Base-by-base conservation (phyloP, 2,888 invertebrate species). In the Crioceris asparagi region DNA sequence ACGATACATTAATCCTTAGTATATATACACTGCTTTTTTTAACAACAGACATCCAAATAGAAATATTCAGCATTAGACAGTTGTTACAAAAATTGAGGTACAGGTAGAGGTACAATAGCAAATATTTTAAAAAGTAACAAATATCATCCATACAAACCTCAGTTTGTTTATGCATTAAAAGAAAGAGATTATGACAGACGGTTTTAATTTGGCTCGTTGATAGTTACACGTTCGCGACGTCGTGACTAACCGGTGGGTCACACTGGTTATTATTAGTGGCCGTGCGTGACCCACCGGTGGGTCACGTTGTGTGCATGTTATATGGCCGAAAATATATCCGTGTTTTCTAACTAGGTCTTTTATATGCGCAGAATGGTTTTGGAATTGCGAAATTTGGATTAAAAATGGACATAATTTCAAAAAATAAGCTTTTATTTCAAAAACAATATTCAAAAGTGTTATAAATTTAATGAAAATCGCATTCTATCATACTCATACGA, bases 231-330 rank as follows among this genome's bases (percentile, higher is more conserved):
- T 21, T 21, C 21, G 21, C 32, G 36, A 25, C 37, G 17, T 29
- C 27, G 37, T 32, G 31, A 32, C 31, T 29, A 29, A 46, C 68
- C 68, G 66, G 66, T 42, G 59, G 65, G 65, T 50, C 65, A 68
- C 69, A 67, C 21, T 10, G 10, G 6, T 21, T 7, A 6, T 21
- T 21, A 10, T 10, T 10, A 21, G 10, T 6, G 10, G 21, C 21
- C 21, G 21, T 21, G 21, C 21, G 21, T 10, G 21, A n/a, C 21
- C 21, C 21, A 21, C 21, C 21, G 21, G 21, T 21, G 21, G 21
- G 21, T 21, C 21, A 21, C 21, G 21, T 6, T 21, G 10, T 21
- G 21, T 10, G 10, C 10, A 21, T 21, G 10, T 21, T 10, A 21
- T 21, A 7, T 6, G 10, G 10, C 21, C 21, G 6, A 21, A 21